phyloP scores from a whole-genome alignment of 2,113 vertebrate species.

The Bubo scandiacus region DNA sequence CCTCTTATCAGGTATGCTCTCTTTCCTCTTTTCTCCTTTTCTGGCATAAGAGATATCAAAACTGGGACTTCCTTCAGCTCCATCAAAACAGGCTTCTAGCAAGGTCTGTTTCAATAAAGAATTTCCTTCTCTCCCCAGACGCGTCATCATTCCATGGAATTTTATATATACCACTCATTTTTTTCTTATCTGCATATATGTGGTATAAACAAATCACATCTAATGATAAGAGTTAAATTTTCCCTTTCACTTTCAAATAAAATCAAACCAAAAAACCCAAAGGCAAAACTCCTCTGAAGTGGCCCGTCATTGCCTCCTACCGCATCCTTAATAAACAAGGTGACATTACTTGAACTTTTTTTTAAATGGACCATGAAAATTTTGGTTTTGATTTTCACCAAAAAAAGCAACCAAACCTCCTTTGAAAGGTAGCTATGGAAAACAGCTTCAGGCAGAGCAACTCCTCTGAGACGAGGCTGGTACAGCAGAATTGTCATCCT shows the following conservation, averaged over 20 bases:
- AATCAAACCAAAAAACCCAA: background rate
- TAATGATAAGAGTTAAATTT: background rate
- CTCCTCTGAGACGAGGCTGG: background rate
- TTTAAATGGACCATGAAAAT: background rate
- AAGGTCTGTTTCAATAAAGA: background rate
- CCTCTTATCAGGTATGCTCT: background rate
- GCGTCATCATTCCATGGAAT: background rate
- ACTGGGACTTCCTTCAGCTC: background rate
- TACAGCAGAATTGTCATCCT: fast-evolving
- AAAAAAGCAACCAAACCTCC: background rate
- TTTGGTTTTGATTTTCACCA: background rate
- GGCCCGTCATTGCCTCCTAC: background rate
- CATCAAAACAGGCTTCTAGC: background rate
- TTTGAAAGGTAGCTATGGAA: background rate
- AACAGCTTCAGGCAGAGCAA: background rate
- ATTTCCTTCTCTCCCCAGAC: background rate
- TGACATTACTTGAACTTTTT: background rate
- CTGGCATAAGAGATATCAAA: background rate
- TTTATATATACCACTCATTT: background rate
- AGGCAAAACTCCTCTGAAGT: background rate
- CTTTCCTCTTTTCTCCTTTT: background rate
- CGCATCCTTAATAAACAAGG: background rate
- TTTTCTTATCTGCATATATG: background rate
- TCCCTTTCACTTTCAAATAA: background rate
- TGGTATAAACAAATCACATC: background rate